Conservation (phyloP, 92 coral and sea anemone species). For the Epizoanthus fatuus region DNA sequence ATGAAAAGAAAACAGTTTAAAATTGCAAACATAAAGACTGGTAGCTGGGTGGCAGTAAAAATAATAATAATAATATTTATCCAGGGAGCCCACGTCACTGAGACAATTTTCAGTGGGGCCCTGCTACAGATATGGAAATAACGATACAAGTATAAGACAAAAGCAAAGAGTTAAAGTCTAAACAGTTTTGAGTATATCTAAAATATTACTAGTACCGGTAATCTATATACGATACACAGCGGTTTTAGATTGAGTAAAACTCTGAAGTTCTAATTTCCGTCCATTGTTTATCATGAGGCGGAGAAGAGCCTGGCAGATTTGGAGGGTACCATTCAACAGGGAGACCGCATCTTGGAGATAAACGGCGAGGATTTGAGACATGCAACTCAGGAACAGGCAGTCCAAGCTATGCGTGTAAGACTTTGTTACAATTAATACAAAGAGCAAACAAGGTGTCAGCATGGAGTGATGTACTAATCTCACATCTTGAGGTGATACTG, state of each 20-base stretch:
- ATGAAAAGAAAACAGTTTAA: too few species aligned
- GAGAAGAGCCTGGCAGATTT: conserved; percentile 76
- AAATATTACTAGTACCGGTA: neutral
- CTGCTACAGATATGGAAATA: too few species aligned
- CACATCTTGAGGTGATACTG: too few species aligned
- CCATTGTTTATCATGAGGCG: conserved; percentile 35
- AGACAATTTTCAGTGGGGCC: too few species aligned
- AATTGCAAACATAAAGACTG: too few species aligned
- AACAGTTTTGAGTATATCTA: too few species aligned
- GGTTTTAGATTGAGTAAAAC: neutral
- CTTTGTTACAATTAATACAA: neutral
- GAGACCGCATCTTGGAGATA: conserved; percentile 82
- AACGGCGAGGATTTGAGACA: conserved; percentile 69
- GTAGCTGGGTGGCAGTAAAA: too few species aligned
- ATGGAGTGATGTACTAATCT: too few species aligned
- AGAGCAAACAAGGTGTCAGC: neutral
- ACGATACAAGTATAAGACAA: too few species aligned
- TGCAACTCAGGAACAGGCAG: conserved; percentile 84
- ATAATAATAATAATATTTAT: too few species aligned
- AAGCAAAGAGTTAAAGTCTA: too few species aligned
- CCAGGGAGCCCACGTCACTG: too few species aligned
- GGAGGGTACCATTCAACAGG: conserved; percentile 80
- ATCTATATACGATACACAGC: neutral
- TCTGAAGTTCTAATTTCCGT: neutral
- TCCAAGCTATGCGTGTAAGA: conserved; percentile 70